Percentiles rank a stretch among this genome's conserved stretches.
phyloP scores from a whole-genome alignment of 1,140 invertebrate genomes.

The Hydropsyche tenuis region DNA sequence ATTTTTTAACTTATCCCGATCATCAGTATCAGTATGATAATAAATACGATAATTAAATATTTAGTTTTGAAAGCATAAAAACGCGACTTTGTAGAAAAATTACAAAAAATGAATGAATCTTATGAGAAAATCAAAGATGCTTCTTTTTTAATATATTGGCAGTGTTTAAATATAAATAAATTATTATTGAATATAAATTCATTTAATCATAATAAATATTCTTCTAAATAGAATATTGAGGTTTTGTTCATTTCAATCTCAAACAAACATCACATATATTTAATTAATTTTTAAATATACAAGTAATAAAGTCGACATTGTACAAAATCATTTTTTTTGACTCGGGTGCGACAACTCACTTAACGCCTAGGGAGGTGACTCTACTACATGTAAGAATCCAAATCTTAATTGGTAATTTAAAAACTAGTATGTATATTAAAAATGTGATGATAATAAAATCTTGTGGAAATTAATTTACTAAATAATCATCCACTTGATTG shows the following conservation, averaged over 20 bases:
- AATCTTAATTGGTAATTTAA: slow-evolving; percentile 47
- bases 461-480: slow-evolving; percentile 55
- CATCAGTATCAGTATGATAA: not conserved
- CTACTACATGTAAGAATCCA: slow-evolving; percentile 51
- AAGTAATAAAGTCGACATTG: slow-evolving; percentile 50
- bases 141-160: slow-evolving; percentile 23
- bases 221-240: slow-evolving; percentile 47
- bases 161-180: slow-evolving; percentile 37
- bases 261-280: slow-evolving; percentile 48
- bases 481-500: slow-evolving; percentile 61
- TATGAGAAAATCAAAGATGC: slow-evolving; percentile 4
- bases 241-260: slow-evolving; percentile 49
- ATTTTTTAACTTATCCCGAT: not conserved
- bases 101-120: slow-evolving; percentile 30
- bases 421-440: slow-evolving; percentile 46
- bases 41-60: not conserved
- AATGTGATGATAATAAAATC: slow-evolving; percentile 50
- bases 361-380: slow-evolving; percentile 46
- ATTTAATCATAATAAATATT: slow-evolving; percentile 29
- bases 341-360: slow-evolving; percentile 50
- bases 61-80: not conserved
- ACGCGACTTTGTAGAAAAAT: slow-evolving; percentile 35
- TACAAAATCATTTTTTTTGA: slow-evolving; percentile 49
- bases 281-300: slow-evolving; percentile 44
- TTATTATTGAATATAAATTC: slow-evolving; percentile 12